Percentiles rank a stretch among this genome's conserved stretches.
Evolutionary conservation across 2,113 vertebrate species (phyloP).

Genomic region (Tretioscincus oriximinensis): DNA sequence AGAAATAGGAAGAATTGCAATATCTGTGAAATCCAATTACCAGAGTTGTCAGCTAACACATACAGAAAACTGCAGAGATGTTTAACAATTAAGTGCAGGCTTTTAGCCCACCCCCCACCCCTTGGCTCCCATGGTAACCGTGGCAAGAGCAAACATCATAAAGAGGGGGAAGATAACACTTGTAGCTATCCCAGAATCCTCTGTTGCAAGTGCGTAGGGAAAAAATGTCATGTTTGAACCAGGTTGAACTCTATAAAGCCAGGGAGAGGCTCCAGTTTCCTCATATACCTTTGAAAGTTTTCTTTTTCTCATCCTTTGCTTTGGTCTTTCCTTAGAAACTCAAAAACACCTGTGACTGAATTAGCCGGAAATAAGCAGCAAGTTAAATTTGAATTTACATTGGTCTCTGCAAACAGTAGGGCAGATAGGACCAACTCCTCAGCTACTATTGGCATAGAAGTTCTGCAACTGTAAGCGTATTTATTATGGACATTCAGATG

Average conservation of each 20-base stretch:
- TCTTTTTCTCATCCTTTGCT: background rate
- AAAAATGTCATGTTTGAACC: background rate
- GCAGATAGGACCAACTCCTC: background rate
- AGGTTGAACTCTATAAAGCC: background rate
- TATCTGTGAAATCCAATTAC: conserved; percentile 30
- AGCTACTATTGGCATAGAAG: background rate
- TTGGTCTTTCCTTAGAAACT: background rate
- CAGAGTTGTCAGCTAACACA: conserved; percentile 7
- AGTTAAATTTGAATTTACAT: background rate
- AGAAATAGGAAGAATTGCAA: background rate
- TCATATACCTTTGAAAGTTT: background rate
- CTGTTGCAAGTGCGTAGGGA: background rate
- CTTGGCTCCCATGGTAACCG: conserved; percentile 26
- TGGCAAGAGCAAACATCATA: conserved; percentile 1
- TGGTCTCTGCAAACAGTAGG: too few relatives aligned
- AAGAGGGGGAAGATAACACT: background rate
- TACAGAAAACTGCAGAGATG: background rate
- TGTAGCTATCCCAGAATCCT: conserved; percentile 1
- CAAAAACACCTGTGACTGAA: background rate
- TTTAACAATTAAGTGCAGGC: conserved; percentile 19
- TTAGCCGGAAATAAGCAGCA: background rate
- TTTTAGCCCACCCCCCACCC: background rate
- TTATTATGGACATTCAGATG: background rate
- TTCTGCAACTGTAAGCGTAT: too few relatives aligned
- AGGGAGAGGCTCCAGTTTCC: too few relatives aligned